Conservation (phyloP, 2,888 invertebrate species). For the Clusia tigrina region DNA sequence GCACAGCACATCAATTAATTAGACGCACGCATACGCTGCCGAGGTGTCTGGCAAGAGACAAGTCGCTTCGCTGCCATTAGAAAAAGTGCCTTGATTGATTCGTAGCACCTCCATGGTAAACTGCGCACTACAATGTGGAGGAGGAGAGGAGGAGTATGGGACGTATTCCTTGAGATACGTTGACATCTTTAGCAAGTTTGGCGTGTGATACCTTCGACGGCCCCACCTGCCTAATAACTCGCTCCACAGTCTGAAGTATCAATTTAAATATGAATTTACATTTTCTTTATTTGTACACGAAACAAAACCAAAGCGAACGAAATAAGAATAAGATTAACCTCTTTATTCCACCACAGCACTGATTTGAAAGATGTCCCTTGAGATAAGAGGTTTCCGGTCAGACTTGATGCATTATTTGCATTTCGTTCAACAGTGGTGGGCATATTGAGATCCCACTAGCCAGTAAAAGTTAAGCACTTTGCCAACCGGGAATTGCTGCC, state of each 20-base stretch:
- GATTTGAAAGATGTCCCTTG: slow-evolving; percentile 54
- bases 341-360: slow-evolving; percentile 39
- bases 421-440: neutral
- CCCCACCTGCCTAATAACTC: too few species aligned
- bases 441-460: neutral
- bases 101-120: too few species aligned
- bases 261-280: slow-evolving; percentile 43
- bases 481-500: too few species aligned
- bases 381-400: slow-evolving; percentile 61
- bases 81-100: slow-evolving; percentile 6
- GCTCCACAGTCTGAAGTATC: slow-evolving; percentile 42
- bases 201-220: too few species aligned
- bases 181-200: too few species aligned
- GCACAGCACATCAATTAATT: too few species aligned
- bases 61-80: neutral
- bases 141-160: too few species aligned
- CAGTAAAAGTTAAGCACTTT: neutral
- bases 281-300: slow-evolving; percentile 42
- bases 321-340: slow-evolving; percentile 44
- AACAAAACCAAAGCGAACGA: slow-evolving; percentile 27
- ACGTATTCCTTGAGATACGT: too few species aligned
- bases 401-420: slow-evolving; percentile 34
- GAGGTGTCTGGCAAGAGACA: neutral
- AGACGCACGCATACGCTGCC: neutral
- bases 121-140: too few species aligned